phyloP scores from a whole-genome alignment of 2,888 invertebrate species.

The Agelastica alni region DNA sequence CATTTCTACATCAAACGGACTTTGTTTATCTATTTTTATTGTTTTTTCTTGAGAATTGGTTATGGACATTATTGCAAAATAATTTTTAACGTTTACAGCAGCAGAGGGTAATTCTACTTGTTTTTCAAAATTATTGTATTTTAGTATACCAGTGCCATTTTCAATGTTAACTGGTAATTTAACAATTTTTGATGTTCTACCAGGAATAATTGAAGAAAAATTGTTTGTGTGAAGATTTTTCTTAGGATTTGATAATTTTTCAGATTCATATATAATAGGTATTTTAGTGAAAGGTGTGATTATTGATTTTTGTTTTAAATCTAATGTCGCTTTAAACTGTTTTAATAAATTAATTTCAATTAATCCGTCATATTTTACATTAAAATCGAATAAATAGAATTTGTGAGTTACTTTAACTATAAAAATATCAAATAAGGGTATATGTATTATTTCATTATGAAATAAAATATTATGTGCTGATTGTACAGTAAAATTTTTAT shows the following conservation, averaged over 20 bases:
- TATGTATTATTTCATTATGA: too few relatives aligned
- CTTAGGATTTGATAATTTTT: not conserved
- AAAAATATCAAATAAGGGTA: too few relatives aligned
- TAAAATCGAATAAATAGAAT: not conserved
- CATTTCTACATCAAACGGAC: not conserved
- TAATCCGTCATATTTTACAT: too few relatives aligned
- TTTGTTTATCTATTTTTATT: not conserved
- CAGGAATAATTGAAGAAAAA: too few relatives aligned
- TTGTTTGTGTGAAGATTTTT: not conserved
- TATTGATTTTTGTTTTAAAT: not conserved
- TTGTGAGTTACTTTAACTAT: not conserved
- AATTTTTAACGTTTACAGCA: not conserved
- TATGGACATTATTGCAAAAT: not conserved
- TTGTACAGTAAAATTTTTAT: not conserved
- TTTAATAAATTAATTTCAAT: not conserved
- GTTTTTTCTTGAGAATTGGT: not conserved
- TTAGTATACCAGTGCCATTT: not conserved
- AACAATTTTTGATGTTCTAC: not conserved
- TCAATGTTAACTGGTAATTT: not conserved
- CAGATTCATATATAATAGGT: not conserved
- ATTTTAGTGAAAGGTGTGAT: not conserved
- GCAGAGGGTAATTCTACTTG: not conserved
- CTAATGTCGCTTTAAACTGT: not conserved
- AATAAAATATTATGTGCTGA: too few relatives aligned
- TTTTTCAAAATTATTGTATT: not conserved